phyloP scores from a whole-genome alignment of 2,888 invertebrate genomes.

The Hoplodrina ambigua region DNA sequence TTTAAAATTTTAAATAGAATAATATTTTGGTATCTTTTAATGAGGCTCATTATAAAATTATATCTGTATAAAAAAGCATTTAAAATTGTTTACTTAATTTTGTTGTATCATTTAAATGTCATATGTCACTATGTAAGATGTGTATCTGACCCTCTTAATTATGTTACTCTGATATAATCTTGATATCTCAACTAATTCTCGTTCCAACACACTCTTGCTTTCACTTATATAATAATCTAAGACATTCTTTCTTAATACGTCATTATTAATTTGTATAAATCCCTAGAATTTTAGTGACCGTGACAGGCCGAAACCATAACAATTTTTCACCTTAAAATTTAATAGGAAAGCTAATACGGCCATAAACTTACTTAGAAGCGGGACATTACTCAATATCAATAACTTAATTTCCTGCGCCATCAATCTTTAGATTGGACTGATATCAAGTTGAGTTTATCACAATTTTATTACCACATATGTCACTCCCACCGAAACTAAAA shows the following conservation, averaged over 20 bases:
- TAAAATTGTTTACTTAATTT: conserved; percentile 4
- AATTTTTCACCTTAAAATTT: conserved; percentile 64
- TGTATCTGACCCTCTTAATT: conserved; percentile 25
- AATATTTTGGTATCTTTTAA: not conserved
- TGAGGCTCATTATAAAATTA: not conserved
- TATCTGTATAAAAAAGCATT: not conserved
- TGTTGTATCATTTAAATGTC: not conserved
- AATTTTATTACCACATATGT: conserved; percentile 68
- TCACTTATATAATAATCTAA: conserved; percentile 45
- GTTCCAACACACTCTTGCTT: conserved; percentile 52
- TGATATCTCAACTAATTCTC: conserved; percentile 37
- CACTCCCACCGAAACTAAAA: conserved; percentile 67
- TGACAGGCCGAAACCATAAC: conserved; percentile 63
- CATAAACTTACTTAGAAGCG: conserved; percentile 62
- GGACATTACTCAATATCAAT: conserved; percentile 70
- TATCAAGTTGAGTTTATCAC: conserved; percentile 67
- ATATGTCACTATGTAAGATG: not conserved
- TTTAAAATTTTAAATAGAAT: not conserved
- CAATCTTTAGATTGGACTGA: conserved; percentile 68
- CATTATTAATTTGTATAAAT: conserved; percentile 57
- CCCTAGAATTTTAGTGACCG: conserved; percentile 44
- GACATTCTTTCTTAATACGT: conserved; percentile 43
- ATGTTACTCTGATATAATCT: conserved; percentile 26
- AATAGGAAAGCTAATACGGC: conserved; percentile 65
- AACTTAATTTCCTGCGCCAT: conserved; percentile 67